A percentile compares a stretch with the other conserved stretches of the same genome.
Evolutionary conservation across 2,888 invertebrate species (phyloP).

Genomic region (Habroteleia sp.): DNA sequence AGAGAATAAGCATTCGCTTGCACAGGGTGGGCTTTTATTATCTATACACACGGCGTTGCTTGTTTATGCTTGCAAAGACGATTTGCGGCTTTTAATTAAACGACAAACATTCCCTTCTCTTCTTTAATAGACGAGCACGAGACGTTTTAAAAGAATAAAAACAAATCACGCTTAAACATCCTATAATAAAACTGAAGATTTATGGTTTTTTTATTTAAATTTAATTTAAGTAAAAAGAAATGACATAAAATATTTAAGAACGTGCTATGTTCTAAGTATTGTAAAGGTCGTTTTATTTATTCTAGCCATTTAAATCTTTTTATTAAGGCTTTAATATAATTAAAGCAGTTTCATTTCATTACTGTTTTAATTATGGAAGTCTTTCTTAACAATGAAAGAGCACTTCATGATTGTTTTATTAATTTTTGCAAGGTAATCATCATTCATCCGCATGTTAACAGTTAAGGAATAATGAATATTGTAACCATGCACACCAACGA

Average conservation of each 20-base stretch:
- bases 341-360: too few species aligned
- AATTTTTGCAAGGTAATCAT: slow-evolving; percentile 15
- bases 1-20: background rate
- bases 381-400: too few species aligned
- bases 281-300: too few species aligned
- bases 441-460: slow-evolving; percentile 41
- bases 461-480: slow-evolving; percentile 49
- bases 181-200: too few species aligned
- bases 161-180: slow-evolving; percentile 13
- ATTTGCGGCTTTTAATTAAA: slow-evolving; percentile 22
- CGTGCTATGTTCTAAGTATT: too few species aligned
- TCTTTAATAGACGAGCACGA: background rate
- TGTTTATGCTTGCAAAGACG: slow-evolving; percentile 14
- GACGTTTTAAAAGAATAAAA: slow-evolving; percentile 12
- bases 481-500: slow-evolving; percentile 52
- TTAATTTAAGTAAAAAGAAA: too few species aligned
- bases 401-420: too few species aligned
- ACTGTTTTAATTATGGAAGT: too few species aligned
- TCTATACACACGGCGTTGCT: slow-evolving; percentile 16
- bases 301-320: too few species aligned
- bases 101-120: slow-evolving; percentile 5
- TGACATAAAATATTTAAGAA: too few species aligned
- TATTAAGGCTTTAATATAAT: too few species aligned
- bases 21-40: slow-evolving; percentile 4
- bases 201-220: too few species aligned